Conservation (phyloP, 2,113 vertebrate species). For the Lagopus muta region DNA sequence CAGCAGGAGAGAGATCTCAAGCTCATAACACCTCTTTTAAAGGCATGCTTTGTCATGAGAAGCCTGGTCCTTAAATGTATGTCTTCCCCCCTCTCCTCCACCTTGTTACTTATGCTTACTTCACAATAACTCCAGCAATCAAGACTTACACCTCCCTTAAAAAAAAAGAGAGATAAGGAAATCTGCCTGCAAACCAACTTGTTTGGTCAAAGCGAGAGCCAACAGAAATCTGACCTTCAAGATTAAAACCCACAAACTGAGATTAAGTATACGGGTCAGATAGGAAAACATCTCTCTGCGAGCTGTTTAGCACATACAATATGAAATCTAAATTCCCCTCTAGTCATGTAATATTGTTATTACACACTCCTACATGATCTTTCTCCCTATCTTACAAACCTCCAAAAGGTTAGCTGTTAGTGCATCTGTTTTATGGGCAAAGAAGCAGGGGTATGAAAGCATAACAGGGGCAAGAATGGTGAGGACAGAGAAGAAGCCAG, state of each 20-base stretch:
- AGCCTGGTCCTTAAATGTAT: background rate
- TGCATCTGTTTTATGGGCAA: background rate
- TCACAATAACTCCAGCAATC: conserved; percentile 28
- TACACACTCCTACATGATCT: background rate
- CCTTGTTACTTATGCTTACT: background rate
- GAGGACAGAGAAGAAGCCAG: background rate
- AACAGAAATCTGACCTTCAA: conserved; percentile 47
- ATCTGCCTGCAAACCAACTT: conserved; percentile 55
- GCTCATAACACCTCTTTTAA: background rate
- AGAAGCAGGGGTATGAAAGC: background rate
- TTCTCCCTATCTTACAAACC: background rate
- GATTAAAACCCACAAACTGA: background rate
- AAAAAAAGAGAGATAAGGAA: conserved; percentile 57
- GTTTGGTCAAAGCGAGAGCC: conserved; percentile 25
- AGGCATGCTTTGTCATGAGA: background rate
- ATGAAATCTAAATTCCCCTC: background rate
- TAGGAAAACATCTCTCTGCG: background rate
- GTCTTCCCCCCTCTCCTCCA: background rate
- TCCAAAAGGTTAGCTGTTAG: background rate
- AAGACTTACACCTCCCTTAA: background rate
- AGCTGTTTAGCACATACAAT: background rate
- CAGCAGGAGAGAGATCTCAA: background rate
- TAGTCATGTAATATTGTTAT: background rate
- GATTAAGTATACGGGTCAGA: background rate
- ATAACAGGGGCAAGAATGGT: background rate